phyloP scores from a whole-genome alignment of 2,888 invertebrate species.

The Marasmarcha lunaedactyla region DNA sequence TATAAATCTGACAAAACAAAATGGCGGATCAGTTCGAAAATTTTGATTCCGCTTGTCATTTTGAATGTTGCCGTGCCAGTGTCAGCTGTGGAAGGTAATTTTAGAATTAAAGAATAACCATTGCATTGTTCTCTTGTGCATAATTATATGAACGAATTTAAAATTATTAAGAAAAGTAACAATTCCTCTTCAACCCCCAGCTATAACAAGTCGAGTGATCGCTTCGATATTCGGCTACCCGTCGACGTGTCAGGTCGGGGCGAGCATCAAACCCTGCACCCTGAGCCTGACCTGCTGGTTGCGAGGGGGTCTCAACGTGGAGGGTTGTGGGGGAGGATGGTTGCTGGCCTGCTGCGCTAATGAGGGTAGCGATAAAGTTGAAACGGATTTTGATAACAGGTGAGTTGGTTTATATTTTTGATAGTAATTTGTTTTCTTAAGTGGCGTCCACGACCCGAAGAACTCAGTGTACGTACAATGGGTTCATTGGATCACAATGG shows the following conservation, averaged over 20 bases:
- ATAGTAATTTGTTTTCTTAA: no score
- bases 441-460: no score
- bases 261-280: conserved; percentile 74
- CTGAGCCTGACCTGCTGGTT: conserved; percentile 81
- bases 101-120: no score
- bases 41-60: conserved; percentile 42
- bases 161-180: no score
- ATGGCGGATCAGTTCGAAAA: conserved; percentile 30
- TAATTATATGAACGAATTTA: no score
- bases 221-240: conserved; percentile 73
- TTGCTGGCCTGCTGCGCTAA: conserved; percentile 77
- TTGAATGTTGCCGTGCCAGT: conserved; percentile 37
- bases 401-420: conserved; percentile 20
- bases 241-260: conserved; percentile 65
- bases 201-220: conserved; percentile 54
- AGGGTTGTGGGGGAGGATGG: conserved; percentile 79
- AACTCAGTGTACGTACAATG: no score
- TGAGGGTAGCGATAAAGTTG: conserved; percentile 20
- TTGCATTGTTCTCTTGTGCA: no score
- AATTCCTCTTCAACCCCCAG: no score
- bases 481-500: no score
- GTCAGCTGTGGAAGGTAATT: conserved; percentile 33
- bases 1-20: conserved; percentile 11
- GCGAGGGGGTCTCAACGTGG: conserved; percentile 75
- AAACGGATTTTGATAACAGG: conserved; percentile 39